Conservation (phyloP, 2,797 vertebrate genomes). For the Sphaeramia orbicularis region DNA sequence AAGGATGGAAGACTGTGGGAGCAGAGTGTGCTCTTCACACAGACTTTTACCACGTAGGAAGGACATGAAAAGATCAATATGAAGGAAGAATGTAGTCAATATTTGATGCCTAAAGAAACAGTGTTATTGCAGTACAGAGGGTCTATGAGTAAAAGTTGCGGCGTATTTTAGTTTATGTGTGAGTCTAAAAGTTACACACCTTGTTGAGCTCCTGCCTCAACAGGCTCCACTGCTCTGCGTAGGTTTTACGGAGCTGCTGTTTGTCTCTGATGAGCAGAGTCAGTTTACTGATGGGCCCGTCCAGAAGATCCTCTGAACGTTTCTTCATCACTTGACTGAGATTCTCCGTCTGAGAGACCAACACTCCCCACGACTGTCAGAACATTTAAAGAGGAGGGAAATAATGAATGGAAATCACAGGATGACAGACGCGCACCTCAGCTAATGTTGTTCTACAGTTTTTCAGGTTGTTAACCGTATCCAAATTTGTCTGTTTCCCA, state of each 20-base stretch:
- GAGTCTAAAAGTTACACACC: conserved; percentile 77
- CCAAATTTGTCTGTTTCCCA: background rate
- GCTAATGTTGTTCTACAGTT: too few species aligned
- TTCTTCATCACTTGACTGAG: conserved; percentile 91
- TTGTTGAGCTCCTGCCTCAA: conserved; percentile 91
- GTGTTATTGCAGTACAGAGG: too few species aligned
- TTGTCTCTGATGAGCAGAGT: conserved; percentile 94
- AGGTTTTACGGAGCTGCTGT: conserved; percentile 93
- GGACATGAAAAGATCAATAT: too few species aligned
- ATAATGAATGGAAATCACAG: background rate
- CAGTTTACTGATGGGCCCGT: conserved; percentile 93
- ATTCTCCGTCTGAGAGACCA: conserved; percentile 90
- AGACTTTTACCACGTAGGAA: too few species aligned
- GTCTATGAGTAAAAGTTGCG: too few species aligned
- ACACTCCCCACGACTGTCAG: conserved; percentile 90
- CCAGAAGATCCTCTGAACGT: conserved; percentile 89
- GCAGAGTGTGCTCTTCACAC: too few species aligned
- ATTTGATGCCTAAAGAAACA: too few species aligned
- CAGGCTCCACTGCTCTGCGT: conserved; percentile 91
- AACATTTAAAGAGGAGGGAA: conserved; percentile 1
- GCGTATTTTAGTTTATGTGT: too few species aligned
- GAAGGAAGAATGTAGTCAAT: too few species aligned
- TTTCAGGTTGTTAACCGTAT: background rate
- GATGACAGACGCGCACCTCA: background rate
- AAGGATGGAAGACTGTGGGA: too few species aligned